Evolutionary conservation across 2,113 vertebrate genomes (phyloP).

Genomic region (Catharus bicknelli): DNA sequence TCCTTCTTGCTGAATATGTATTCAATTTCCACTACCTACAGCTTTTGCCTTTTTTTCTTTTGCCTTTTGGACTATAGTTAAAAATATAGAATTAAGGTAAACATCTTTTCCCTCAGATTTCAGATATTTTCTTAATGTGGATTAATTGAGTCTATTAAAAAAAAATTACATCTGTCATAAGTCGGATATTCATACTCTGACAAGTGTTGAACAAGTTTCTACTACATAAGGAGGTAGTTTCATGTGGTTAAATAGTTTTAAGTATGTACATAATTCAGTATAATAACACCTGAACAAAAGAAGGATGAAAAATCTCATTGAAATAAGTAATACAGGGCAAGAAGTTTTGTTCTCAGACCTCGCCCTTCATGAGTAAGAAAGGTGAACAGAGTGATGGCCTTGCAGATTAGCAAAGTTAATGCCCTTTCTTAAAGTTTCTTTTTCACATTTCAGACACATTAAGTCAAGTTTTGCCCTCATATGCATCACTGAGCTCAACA

Average conservation of each 20-base stretch:
- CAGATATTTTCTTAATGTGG: neutral
- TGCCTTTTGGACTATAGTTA: neutral
- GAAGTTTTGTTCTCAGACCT: neutral
- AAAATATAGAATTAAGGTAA: neutral
- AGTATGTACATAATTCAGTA: neutral
- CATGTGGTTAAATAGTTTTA: neutral
- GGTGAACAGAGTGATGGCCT: neutral
- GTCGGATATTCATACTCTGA: neutral
- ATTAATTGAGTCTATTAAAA: neutral
- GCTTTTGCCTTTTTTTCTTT: too few relatives aligned
- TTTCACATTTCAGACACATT: constrained; percentile 5
- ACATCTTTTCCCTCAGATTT: neutral
- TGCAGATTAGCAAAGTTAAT: neutral
- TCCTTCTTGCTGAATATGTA: neutral
- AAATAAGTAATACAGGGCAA: neutral
- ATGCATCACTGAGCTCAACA: constrained; percentile 50
- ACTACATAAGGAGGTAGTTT: neutral
- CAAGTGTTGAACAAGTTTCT: neutral
- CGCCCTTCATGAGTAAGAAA: neutral
- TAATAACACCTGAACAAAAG: neutral
- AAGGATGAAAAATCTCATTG: neutral
- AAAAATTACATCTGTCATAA: neutral
- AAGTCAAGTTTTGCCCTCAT: constrained; percentile 33
- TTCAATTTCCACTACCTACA: neutral
- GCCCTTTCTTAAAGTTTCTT: neutral